phyloP scores from a whole-genome alignment of 2,113 vertebrate species.

The Myotis yumanensis region DNA sequence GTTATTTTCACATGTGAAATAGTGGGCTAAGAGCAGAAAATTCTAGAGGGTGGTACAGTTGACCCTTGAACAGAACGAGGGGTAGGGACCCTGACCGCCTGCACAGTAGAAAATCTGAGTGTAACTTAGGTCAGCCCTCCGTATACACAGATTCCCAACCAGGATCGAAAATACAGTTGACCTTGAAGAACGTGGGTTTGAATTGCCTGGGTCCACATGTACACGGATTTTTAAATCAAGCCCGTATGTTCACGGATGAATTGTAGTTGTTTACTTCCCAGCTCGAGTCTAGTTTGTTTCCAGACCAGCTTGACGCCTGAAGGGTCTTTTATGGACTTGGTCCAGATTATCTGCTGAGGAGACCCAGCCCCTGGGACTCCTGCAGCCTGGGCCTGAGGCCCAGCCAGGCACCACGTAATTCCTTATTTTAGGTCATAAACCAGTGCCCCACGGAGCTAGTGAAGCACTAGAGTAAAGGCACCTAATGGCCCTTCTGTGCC shows the following conservation, averaged over 20 bases:
- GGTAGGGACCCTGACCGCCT: neutral
- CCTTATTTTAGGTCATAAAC: neutral
- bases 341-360: neutral
- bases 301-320: neutral
- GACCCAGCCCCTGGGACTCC: neutral
- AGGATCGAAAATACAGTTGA: neutral
- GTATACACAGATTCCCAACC: no score
- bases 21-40: neutral
- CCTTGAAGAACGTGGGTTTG: neutral
- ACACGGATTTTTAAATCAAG: neutral
- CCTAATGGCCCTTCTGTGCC: fast-evolving
- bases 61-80: neutral
- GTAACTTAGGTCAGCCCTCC: neutral
- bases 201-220: no score
- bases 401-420: neutral
- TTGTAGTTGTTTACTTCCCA: neutral
- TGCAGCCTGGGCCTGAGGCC: no score
- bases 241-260: neutral
- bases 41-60: neutral
- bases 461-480: fast-evolving
- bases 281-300: neutral
- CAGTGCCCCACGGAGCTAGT: neutral
- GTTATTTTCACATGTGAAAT: neutral
- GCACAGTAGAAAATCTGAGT: neutral
- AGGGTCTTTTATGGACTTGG: neutral